Evolutionary conservation across 2,797 vertebrate species (phyloP), one percentile per base, ranked within the genome.

Genomic region (Heliangelus exortis): DNA sequence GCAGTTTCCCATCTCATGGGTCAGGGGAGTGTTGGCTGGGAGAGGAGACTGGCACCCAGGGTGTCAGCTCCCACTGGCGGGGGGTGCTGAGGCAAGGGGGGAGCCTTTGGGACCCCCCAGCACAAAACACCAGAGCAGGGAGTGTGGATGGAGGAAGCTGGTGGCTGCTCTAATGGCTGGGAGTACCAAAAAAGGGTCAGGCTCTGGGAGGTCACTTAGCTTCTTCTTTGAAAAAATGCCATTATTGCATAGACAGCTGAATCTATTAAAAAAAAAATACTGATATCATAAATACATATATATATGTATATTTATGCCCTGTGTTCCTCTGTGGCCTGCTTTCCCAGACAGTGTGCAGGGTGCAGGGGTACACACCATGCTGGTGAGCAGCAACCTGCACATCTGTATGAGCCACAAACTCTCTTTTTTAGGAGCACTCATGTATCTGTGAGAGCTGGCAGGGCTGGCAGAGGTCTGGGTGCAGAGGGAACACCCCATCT

Each of bases 41-140:
- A 59, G 79, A 85, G 95, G 94, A 75, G 96, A 73, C 96, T 93
- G 87, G 93, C 94, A 87, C 57, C 84, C 75, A 48, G 81, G 65
- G 92, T 90, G 94, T 95, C 87, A 91, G 93, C 93, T 93, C 96
- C 79, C 73, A n/a, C 85, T 50, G 53, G 65, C 82, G 61, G 88
- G 75, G 63, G 12, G 54, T 16, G 85, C 90, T 3, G 67, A 47
- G 75, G 92, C 75, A 89, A 95, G 90, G 92, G 92, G 81, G 29
- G 78, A 87, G 81, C 91, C 84, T 61, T 72, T 34, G 45, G 72
- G 25, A 63, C 85, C 78, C 57, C 58, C 39, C 22, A 10, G 85
- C 82, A 91, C 89, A 79, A 78, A 88, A 81, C 36, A 43, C 23
- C 19, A 2, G 88, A 20, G 39, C 31, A 3, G 19, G 67, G 48